Base-by-base conservation (phyloP, 2,797 vertebrate species). In the Pangasius krempfi region DNA sequence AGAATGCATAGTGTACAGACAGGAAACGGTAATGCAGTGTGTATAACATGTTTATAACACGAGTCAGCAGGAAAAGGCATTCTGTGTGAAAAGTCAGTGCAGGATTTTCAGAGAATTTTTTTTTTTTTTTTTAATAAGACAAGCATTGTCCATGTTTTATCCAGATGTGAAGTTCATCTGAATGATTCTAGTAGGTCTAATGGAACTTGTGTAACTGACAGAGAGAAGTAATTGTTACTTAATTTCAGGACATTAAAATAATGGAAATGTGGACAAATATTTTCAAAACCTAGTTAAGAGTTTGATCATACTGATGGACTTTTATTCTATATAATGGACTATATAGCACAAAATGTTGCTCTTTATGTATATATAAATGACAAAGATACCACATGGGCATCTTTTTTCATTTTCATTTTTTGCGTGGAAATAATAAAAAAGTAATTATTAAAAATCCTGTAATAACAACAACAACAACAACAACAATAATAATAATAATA, bases 31-130 rank as follows among this genome's bases (percentile, higher is more conserved):
- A 44, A 62, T 7, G 12, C 37, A 62, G 80, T 2, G 40, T 64
- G 20, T 60, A 40, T 81, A 60, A 81, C 79, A 81, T 25, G 22
- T 22, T 40, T 66, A 83, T 83, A 66, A 66, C 40, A 66, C 81
- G 1, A 27, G 37, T 47, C 58, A 64, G 40, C 40, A 16, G 40
- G 6, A 40, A 12, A 83, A n/a, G 13, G 80, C n/a, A 1, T 83
- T n/a, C 14, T n/a, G 40, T 18, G 18, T n/a, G 14, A 16, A 30
- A 64, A 64, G 8, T 80, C 12, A 81, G 50, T 25, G 22, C 72
- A 50, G 73, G 73, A 27, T n/a, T 50, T 50, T 40, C 22, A 40
- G 70, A 22, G 5, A 2, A 6, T 33, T 33, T 70, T 68, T 16
- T 1, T 75, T 76, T 14, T 16, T 30, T 7, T 30, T 52, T 27